These are phyloP conservation scores for Hydrocynus forskahlii DNA, from an alignment of 2,797 vertebrate genomes.

Conservation along the genomic window DNA sequence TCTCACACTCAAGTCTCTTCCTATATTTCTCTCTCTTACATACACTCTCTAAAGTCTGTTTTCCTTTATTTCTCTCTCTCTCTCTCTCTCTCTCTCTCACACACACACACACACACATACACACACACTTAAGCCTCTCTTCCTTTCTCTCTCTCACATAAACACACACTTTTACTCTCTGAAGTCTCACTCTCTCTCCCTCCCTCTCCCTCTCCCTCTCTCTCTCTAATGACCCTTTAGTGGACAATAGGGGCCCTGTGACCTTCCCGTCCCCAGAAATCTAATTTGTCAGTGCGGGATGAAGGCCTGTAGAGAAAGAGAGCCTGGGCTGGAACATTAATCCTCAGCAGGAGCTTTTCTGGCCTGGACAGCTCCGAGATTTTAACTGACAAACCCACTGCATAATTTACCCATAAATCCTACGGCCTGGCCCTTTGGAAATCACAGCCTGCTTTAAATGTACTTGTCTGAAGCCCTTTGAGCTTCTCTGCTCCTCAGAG, in stretches of 20 bases:
- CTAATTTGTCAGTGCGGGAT: conserved; percentile 99
- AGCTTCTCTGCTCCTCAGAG: conserved; percentile 95
- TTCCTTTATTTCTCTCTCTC: conserved; percentile 3
- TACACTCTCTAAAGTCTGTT: too few species aligned
- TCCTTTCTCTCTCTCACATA: not conserved
- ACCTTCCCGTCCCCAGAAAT: conserved; percentile 99
- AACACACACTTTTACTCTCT: too few species aligned
- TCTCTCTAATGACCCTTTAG: conserved; percentile 9
- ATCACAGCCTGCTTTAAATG: conserved; percentile 98
- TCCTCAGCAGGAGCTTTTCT: conserved; percentile 99
- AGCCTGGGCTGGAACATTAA: conserved; percentile 98
- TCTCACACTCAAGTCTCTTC: too few species aligned
- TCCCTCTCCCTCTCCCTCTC: not conserved
- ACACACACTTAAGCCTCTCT: not conserved
- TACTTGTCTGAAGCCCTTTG: conserved; percentile 95
- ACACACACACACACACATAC: too few species aligned
- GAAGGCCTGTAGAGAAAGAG: conserved; percentile 96
- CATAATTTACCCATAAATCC: conserved; percentile 99
- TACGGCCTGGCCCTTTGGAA: conserved; percentile 88
- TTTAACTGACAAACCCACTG: conserved; percentile 99
- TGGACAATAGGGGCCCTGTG: conserved; percentile 92
- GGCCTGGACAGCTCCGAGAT: conserved; percentile 98
- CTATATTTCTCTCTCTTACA: too few species aligned
- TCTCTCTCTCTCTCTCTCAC: not conserved
- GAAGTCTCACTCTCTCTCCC: too few species aligned